Conservation (phyloP, 2,113 vertebrate genomes). For the Axis porcinus region DNA sequence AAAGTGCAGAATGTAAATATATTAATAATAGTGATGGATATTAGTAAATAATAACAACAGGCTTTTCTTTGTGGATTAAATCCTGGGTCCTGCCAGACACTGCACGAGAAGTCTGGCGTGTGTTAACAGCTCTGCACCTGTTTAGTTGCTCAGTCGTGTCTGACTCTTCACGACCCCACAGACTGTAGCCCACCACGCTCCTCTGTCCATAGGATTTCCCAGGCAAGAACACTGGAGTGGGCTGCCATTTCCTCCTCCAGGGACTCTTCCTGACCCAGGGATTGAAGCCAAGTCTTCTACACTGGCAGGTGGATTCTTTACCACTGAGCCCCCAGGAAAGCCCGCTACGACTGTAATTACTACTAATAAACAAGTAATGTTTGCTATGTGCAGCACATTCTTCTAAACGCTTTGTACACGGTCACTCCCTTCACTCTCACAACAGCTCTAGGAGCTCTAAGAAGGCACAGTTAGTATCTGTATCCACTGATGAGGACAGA, state of each 20-base stretch:
- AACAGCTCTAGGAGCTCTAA: neutral
- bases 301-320: neutral
- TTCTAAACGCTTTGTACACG: neutral
- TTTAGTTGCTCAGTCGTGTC: neutral
- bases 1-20: neutral
- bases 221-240: neutral
- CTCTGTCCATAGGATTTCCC: neutral
- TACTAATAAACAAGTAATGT: fast-evolving
- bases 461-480: neutral
- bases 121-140: neutral
- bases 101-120: neutral
- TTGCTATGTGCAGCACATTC: neutral
- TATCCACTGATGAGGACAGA: neutral
- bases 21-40: neutral
- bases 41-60: neutral
- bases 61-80: neutral
- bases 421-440: neutral
- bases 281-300: neutral
- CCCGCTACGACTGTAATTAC: neutral
- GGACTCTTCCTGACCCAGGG: neutral
- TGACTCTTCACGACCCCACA: neutral
- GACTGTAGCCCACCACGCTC: neutral
- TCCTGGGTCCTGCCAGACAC: neutral
- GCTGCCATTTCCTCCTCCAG: neutral
- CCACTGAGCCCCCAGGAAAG: neutral